Evolutionary conservation across 2,888 invertebrate species (phyloP).

Genomic region (Bimastos eiseni): DNA sequence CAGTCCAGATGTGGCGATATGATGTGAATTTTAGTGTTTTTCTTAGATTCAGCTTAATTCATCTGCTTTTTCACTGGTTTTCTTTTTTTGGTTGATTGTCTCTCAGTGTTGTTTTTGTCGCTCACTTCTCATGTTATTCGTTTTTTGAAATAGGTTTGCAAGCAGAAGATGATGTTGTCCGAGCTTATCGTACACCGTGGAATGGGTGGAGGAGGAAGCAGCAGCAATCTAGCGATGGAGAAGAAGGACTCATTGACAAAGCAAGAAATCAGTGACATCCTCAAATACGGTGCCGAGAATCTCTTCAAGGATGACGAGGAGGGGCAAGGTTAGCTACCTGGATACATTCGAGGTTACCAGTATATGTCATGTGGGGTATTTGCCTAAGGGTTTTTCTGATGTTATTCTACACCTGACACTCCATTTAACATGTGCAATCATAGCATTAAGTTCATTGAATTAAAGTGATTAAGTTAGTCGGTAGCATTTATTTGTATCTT

Average conservation of each 20-base stretch:
- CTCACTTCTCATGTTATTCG: background rate
- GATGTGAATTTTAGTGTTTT: background rate
- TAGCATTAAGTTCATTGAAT: background rate
- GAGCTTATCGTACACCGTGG: slow-evolving; percentile 77
- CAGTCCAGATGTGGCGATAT: background rate
- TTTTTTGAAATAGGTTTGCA: slow-evolving; percentile 70
- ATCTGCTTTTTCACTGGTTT: no score
- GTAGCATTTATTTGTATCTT: no score
- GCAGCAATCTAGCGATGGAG: slow-evolving; percentile 68
- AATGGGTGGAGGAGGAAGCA: slow-evolving; percentile 63
- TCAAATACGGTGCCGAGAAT: slow-evolving; percentile 95
- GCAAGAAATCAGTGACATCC: slow-evolving; percentile 94
- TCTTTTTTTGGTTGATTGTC: background rate
- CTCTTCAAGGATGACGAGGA: slow-evolving; percentile 91
- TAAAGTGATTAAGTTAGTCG: no score
- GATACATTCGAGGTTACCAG: background rate
- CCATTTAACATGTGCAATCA: background rate
- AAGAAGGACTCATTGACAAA: slow-evolving; percentile 86
- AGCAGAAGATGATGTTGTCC: slow-evolving; percentile 98
- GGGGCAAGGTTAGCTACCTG: slow-evolving; percentile 40
- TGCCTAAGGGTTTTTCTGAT: no score
- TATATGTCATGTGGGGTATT: background rate
- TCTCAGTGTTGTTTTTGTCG: slow-evolving; percentile 35
- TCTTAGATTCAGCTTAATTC: background rate
- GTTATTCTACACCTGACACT: background rate